Evolutionary conservation across 2,797 vertebrate genomes (phyloP).

Genomic region (Typhlichthys eigenmanni): DNA sequence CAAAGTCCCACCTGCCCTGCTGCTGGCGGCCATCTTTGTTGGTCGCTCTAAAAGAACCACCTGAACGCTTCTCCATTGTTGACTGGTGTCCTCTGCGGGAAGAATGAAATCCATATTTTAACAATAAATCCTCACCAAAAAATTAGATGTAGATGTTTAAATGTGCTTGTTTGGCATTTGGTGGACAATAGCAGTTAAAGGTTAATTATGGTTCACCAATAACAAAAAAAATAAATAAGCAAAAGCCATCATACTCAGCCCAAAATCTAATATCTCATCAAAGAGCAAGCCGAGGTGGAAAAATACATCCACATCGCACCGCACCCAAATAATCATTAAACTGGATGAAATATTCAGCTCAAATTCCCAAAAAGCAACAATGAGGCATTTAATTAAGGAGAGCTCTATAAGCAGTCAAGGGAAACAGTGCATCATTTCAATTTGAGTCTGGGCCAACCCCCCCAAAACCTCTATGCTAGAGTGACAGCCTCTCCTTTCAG

Average conservation of each 20-base stretch:
- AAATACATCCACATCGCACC: constrained; percentile 70
- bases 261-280: constrained; percentile 70
- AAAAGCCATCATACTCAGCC: constrained; percentile 37
- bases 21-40: constrained; percentile 67
- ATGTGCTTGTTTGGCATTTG: too few relatives aligned
- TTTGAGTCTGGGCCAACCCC: constrained; percentile 70
- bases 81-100: constrained; percentile 92
- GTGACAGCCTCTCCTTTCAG: constrained; percentile 66
- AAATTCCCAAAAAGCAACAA: constrained; percentile 80
- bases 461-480: constrained; percentile 59
- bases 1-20: constrained; percentile 85
- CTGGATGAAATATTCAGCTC: constrained; percentile 75
- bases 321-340: constrained; percentile 80
- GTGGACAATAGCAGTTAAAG: constrained; percentile 28
- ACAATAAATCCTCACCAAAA: too few relatives aligned
- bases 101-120: constrained; percentile 58
- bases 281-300: constrained; percentile 69
- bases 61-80: constrained; percentile 96
- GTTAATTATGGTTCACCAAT: constrained; percentile 26
- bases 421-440: constrained; percentile 78
- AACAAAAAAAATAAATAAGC: constrained; percentile 52
- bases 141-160: too few relatives aligned
- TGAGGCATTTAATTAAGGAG: constrained; percentile 80
- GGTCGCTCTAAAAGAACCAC: constrained; percentile 96
- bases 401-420: constrained; percentile 70